phyloP scores from a whole-genome alignment of 2,113 vertebrate genomes.

The Coturnix japonica region DNA sequence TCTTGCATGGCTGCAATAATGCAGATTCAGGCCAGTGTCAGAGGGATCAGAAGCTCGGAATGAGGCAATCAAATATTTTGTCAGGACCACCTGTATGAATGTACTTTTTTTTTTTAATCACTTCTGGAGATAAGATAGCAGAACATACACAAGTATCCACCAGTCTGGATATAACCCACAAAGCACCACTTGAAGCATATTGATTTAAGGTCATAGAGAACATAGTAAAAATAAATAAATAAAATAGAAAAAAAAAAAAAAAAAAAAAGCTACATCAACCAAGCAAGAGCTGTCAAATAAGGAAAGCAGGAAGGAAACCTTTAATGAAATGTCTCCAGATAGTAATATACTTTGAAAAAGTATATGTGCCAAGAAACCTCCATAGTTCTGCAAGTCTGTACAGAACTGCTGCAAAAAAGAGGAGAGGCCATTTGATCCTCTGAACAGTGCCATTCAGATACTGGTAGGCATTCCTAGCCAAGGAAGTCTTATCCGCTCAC shows the following conservation, averaged over 20 bases:
- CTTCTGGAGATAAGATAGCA: not conserved
- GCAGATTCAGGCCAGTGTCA: not conserved
- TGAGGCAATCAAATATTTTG: not conserved
- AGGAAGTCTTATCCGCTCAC: not conserved
- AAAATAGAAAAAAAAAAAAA: not conserved
- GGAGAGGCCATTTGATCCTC: not conserved
- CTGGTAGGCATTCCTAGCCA: not conserved
- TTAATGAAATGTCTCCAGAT: not conserved
- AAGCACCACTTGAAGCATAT: not conserved
- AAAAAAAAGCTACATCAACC: not conserved
- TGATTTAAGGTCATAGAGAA: not conserved
- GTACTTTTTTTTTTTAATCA: not conserved
- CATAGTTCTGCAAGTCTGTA: fast-evolving
- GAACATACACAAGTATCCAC: not conserved
- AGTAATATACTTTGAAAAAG: not conserved
- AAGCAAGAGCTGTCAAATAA: not conserved
- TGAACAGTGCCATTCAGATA: not conserved
- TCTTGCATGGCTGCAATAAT: not conserved
- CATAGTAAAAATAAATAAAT: not conserved
- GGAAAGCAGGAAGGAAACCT: not conserved
- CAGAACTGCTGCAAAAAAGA: not conserved
- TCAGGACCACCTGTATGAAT: not conserved
- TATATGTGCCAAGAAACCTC: not conserved
- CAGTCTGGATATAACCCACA: not conserved
- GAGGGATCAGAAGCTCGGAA: not conserved